A percentile compares a stretch with the other conserved stretches of the same genome.
phyloP scores from a whole-genome alignment of 1,140 invertebrate species.

The Plectus sambesii region DNA sequence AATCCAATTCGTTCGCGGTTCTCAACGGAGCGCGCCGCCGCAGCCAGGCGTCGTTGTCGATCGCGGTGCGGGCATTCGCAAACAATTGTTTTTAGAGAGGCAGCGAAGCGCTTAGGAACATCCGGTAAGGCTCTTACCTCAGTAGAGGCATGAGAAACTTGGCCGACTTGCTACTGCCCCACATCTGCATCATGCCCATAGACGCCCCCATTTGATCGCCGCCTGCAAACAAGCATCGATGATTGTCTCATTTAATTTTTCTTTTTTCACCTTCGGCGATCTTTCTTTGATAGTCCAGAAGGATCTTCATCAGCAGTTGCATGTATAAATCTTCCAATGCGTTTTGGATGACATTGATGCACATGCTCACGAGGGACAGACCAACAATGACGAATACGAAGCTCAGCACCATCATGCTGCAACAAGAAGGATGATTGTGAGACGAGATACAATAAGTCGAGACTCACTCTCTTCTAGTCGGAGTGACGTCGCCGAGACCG shows the following conservation, averaged over 20 bases:
- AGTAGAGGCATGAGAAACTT: slow-evolving; percentile 39
- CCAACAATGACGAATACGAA: slow-evolving; percentile 44
- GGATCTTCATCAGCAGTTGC: slow-evolving; percentile 37
- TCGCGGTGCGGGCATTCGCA: too few species aligned
- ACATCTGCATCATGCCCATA: slow-evolving; percentile 44
- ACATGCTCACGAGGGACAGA: slow-evolving; percentile 42
- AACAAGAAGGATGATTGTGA: slow-evolving; percentile 6
- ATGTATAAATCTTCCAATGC: slow-evolving; percentile 42
- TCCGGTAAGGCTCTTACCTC: slow-evolving; percentile 17
- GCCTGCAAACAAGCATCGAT: slow-evolving; percentile 24
- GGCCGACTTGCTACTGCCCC: slow-evolving; percentile 37
- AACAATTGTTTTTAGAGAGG: slow-evolving; percentile 1
- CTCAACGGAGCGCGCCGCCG: too few species aligned
- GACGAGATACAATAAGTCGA: neutral
- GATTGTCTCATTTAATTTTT: slow-evolving; percentile 13
- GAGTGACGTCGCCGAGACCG: slow-evolving; percentile 38
- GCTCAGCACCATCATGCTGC: slow-evolving; percentile 40
- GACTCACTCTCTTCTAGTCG: slow-evolving; percentile 31
- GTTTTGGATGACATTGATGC: slow-evolving; percentile 42
- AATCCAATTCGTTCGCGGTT: too few species aligned
- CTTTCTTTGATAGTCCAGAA: slow-evolving; percentile 44
- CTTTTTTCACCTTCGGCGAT: slow-evolving; percentile 30
- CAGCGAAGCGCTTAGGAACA: slow-evolving; percentile 23
- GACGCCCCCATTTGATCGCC: slow-evolving; percentile 40
- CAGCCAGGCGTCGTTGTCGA: too few species aligned